Conservation (phyloP, 2,113 vertebrate species). For the Eolophus roseicapilla region DNA sequence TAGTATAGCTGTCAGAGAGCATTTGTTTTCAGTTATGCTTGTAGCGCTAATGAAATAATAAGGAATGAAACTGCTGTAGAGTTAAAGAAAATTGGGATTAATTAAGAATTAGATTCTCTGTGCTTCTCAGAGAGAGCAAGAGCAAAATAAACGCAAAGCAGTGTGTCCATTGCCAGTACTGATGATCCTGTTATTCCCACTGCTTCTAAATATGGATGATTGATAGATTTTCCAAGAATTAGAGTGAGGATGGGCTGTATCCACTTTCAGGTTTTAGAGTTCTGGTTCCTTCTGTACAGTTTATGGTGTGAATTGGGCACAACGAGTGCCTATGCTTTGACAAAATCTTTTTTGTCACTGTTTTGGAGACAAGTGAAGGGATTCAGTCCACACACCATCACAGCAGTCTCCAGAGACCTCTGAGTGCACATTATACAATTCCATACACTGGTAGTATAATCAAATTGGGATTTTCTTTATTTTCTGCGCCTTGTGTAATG, state of each 20-base stretch:
- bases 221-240: neutral
- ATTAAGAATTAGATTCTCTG: neutral
- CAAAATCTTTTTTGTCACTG: neutral
- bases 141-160: neutral
- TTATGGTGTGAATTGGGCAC: neutral
- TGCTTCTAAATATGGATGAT: neutral
- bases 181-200: neutral
- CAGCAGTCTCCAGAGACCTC: neutral
- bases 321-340: neutral
- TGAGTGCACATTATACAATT: neutral
- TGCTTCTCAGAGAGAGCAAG: neutral
- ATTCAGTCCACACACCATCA: neutral
- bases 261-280: neutral
- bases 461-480: neutral
- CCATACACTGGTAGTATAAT: neutral
- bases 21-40: slow-evolving; percentile 30
- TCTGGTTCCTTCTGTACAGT: neutral
- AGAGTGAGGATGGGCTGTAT: neutral
- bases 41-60: slow-evolving; percentile 19
- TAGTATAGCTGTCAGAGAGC: neutral
- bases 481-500: neutral
- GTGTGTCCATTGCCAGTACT: neutral
- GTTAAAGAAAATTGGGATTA: neutral
- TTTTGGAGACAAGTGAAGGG: neutral
- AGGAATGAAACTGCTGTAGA: neutral